phyloP scores from a whole-genome alignment of 1,140 invertebrate genomes.

The Scylla paramamosain region DNA sequence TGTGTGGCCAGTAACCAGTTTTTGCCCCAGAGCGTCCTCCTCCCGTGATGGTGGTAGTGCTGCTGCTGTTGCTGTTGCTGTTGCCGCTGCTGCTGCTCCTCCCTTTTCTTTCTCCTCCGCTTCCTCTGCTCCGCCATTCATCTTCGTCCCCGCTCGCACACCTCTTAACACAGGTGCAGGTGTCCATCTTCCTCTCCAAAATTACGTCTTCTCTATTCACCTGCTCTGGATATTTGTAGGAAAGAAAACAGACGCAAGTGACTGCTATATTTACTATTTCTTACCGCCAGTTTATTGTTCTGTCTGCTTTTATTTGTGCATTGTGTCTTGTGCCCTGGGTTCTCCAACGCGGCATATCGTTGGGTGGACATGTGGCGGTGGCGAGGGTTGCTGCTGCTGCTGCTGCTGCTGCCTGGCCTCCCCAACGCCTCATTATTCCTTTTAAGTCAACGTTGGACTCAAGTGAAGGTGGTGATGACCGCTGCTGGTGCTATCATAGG shows the following conservation, averaged over 20 bases:
- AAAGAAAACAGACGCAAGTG: neutral
- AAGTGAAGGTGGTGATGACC: neutral
- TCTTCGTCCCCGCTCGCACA: neutral
- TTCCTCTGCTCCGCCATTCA: neutral
- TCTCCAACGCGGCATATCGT: neutral
- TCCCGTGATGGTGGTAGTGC: neutral
- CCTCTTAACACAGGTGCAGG: neutral
- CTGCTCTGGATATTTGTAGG: neutral
- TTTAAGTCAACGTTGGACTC: neutral
- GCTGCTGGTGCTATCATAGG: slow-evolving; percentile 24
- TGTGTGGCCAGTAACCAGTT: slow-evolving; percentile 56
- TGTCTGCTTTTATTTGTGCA: neutral
- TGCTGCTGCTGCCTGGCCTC: neutral
- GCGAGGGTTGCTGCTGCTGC: neutral
- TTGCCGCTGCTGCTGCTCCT: neutral
- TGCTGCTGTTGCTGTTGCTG: neutral
- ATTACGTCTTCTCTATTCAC: neutral
- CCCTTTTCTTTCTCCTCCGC: neutral
- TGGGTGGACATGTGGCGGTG: neutral
- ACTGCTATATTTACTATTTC: neutral
- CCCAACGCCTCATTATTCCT: slow-evolving; percentile 47
- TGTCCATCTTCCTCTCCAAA: slow-evolving; percentile 18
- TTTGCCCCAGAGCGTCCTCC: slow-evolving; percentile 11
- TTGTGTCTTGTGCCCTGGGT: neutral
- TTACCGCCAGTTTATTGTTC: neutral